phyloP scores from a whole-genome alignment of 2,113 vertebrate species.

The Petrocephalus microphthalmus region DNA sequence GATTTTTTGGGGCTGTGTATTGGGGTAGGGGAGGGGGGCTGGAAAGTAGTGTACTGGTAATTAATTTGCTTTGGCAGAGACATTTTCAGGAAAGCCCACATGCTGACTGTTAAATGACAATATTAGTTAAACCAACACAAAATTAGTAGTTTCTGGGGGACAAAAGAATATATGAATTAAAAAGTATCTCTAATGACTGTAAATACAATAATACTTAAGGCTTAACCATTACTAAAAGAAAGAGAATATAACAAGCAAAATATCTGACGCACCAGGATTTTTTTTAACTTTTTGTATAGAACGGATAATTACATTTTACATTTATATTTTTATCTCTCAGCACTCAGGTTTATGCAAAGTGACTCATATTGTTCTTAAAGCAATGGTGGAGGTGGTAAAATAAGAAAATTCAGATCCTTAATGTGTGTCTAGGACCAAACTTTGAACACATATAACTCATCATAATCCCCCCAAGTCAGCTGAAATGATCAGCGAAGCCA shows the following conservation, averaged over 20 bases:
- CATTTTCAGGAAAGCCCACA: constrained; percentile 6
- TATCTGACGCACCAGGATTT: too few relatives aligned
- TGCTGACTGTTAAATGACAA: constrained; percentile 17
- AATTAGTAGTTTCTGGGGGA: constrained; percentile 18
- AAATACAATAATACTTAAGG: background rate
- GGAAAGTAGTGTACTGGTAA: background rate
- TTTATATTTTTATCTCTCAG: too few relatives aligned
- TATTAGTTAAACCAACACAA: constrained; percentile 21
- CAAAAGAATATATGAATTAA: background rate
- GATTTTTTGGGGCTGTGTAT: constrained; percentile 3
- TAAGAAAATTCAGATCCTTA: too few relatives aligned
- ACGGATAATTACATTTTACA: too few relatives aligned
- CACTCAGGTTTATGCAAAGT: too few relatives aligned
- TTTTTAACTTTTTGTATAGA: too few relatives aligned
- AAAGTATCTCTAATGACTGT: constrained; percentile 1
- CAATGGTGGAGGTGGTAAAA: too few relatives aligned
- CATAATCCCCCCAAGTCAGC: background rate
- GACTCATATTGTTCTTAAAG: too few relatives aligned
- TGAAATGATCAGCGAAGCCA: background rate
- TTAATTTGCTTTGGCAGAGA: constrained; percentile 16
- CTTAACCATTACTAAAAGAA: background rate
- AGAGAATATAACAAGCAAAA: background rate
- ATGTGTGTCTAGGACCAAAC: too few relatives aligned
- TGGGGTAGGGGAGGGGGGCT: background rate
- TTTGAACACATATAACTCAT: background rate